phyloP scores from a whole-genome alignment of 37 sponge, comb jelly and placozoan genomes.

The Spongilla lacustris region DNA sequence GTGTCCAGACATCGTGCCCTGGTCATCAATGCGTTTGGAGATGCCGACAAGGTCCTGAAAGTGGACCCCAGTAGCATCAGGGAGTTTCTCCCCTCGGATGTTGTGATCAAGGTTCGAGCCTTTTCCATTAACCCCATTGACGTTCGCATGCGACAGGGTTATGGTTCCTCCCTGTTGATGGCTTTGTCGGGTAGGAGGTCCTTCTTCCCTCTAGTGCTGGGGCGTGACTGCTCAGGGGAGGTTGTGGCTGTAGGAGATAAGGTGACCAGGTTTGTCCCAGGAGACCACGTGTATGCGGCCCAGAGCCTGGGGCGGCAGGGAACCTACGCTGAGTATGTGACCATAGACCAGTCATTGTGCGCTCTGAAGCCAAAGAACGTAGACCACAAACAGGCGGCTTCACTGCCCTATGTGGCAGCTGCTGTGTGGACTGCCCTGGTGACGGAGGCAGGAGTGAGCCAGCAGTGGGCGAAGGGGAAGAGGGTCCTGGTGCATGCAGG shows the following conservation, averaged over 20 bases:
- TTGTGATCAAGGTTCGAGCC: slow-evolving; percentile 75
- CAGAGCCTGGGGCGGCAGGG: slow-evolving; percentile 45
- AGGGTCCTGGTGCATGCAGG: slow-evolving; percentile 75
- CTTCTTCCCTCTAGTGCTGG: slow-evolving; percentile 72
- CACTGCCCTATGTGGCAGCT: slow-evolving; percentile 81
- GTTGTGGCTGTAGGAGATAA: slow-evolving; percentile 82
- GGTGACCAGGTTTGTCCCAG: slow-evolving; percentile 61
- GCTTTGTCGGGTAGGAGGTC: not conserved
- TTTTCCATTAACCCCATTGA: slow-evolving; percentile 77
- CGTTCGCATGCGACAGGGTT: slow-evolving; percentile 55
- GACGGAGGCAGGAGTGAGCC: slow-evolving; percentile 69
- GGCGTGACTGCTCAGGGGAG: slow-evolving; percentile 89
- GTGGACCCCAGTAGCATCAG: slow-evolving; percentile 30
- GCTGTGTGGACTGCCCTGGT: slow-evolving; percentile 80
- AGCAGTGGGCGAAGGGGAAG: slow-evolving; percentile 54
- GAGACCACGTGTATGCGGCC: slow-evolving; percentile 76
- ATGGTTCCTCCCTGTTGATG: slow-evolving; percentile 30
- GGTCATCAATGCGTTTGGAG: slow-evolving; percentile 33
- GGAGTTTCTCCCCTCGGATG: slow-evolving; percentile 70
- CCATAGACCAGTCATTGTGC: slow-evolving; percentile 37
- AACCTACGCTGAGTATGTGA: slow-evolving; percentile 60
- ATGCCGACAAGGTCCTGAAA: slow-evolving; percentile 40
- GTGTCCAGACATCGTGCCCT: slow-evolving; percentile 66
- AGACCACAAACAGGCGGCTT: slow-evolving; percentile 72
- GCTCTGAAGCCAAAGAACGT: slow-evolving; percentile 66